A percentile compares a stretch with the other conserved stretches of the same genome.
These are phyloP conservation scores for Paratilapia polleni DNA, from an alignment of 2,113 vertebrate genomes.

Conservation along the genomic window DNA sequence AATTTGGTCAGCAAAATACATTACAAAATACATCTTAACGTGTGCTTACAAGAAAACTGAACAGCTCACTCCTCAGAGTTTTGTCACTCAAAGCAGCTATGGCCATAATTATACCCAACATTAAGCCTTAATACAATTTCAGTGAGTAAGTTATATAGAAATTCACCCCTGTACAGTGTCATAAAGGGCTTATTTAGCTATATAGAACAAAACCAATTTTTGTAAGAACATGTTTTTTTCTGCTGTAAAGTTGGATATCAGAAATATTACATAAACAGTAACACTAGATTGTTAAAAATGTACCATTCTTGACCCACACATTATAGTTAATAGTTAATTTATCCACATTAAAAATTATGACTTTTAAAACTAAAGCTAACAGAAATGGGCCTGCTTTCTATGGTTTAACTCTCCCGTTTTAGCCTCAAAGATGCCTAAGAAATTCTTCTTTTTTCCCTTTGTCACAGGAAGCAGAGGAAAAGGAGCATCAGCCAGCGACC, in stretches of 20 bases:
- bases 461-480: conserved; percentile 87
- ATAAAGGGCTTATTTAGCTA: background rate
- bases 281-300: too few relatives aligned
- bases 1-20: background rate
- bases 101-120: background rate
- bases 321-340: background rate
- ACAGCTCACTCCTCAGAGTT: background rate
- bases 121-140: background rate
- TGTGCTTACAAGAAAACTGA: background rate
- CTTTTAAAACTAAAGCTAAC: too few relatives aligned
- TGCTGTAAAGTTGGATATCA: background rate
- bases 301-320: rapidly evolving
- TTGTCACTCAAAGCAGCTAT: background rate
- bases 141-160: background rate
- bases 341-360: background rate
- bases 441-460: background rate
- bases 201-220: background rate
- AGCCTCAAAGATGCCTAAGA: too few relatives aligned
- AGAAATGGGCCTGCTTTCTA: too few relatives aligned
- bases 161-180: rapidly evolving
- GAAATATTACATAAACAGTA: too few relatives aligned
- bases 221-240: background rate
- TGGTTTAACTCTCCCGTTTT: too few relatives aligned
- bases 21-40: too few relatives aligned
- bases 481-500: conserved; percentile 86